Conservation (phyloP, 2,113 vertebrate species). For the Cynopterus brachyotis region DNA sequence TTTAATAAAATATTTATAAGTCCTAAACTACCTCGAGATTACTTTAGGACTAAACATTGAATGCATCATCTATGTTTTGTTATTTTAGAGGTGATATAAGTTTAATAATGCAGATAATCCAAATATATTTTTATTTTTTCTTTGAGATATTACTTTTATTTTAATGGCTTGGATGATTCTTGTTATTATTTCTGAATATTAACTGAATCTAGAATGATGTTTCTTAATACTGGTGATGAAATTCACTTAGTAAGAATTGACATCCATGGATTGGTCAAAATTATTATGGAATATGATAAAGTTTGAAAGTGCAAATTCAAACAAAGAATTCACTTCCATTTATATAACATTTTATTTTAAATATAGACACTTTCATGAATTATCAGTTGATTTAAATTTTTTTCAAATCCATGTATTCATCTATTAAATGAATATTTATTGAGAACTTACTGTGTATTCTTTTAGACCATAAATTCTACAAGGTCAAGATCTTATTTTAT, state of each 20-base stretch:
- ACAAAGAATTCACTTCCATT: not conserved
- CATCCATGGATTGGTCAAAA: not conserved
- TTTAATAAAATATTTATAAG: slow-evolving; percentile 28
- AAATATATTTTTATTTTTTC: slow-evolving; percentile 48
- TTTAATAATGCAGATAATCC: slow-evolving; percentile 58
- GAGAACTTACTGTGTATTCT: not conserved
- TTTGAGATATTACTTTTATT: slow-evolving; percentile 56
- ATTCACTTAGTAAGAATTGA: not conserved
- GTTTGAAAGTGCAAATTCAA: not conserved
- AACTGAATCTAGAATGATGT: slow-evolving; percentile 19
- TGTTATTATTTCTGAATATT: slow-evolving; percentile 58
- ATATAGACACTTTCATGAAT: not conserved
- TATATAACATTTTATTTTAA: slow-evolving; percentile 19
- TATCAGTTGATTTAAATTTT: not conserved
- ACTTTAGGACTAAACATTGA: not conserved
- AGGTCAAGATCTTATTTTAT: not conserved
- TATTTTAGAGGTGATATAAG: slow-evolving; percentile 27
- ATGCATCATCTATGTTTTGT: not conserved
- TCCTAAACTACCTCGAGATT: not conserved
- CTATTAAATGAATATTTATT: not conserved
- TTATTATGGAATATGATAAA: slow-evolving; percentile 35
- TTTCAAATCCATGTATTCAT: not conserved
- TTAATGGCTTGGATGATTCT: slow-evolving; percentile 45
- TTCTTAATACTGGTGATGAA: slow-evolving; percentile 27
- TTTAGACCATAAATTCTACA: not conserved